phyloP scores from a whole-genome alignment of 2,888 invertebrate genomes.

The Spisula solida region DNA sequence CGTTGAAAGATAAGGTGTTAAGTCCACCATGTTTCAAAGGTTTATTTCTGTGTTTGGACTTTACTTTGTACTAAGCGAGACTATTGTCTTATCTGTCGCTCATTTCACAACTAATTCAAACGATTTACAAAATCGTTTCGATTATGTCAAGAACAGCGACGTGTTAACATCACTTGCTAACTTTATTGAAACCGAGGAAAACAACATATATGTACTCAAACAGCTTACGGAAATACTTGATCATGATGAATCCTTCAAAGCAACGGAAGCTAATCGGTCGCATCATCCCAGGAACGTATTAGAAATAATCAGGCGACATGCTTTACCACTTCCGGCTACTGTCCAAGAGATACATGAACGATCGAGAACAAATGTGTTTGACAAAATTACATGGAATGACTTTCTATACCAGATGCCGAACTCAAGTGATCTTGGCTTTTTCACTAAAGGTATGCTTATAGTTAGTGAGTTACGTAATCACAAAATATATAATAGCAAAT shows the following conservation, averaged over 20 bases:
- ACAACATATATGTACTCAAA: neutral
- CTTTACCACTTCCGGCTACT: neutral
- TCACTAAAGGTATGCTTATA: neutral
- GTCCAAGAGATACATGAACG: neutral
- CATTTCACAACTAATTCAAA: slow-evolving; percentile 2
- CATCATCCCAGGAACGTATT: neutral
- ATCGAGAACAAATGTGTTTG: neutral
- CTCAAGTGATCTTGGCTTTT: neutral
- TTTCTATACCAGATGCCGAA: neutral
- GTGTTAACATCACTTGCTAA: neutral
- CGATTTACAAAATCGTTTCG: neutral
- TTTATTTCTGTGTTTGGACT: neutral
- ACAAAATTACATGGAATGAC: neutral
- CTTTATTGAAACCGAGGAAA: neutral
- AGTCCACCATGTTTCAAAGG: neutral
- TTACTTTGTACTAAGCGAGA: neutral
- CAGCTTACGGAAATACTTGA: neutral
- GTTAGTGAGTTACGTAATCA: too few relatives aligned
- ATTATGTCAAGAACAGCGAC: neutral
- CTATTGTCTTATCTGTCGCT: neutral
- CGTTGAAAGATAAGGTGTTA: neutral
- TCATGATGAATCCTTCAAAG: neutral
- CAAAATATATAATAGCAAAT: too few relatives aligned
- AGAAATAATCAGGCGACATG: neutral
- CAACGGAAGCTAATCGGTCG: neutral